Evolutionary conservation across 2,888 invertebrate genomes (phyloP), one percentile per base, ranked within the genome.

Genomic region (Volucella zonaria): DNA sequence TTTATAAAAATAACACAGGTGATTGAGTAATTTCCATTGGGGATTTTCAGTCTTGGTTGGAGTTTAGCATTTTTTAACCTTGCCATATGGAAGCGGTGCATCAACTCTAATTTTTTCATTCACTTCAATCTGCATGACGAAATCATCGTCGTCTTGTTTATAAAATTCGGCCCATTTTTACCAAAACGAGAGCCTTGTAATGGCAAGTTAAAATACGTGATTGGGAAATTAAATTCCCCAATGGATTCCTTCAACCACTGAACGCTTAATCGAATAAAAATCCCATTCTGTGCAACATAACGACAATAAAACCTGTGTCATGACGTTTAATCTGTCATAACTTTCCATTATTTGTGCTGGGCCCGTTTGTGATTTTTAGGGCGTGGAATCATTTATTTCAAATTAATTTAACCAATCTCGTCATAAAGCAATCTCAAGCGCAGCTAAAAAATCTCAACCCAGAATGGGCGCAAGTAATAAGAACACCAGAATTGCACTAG

Each of bases 401-500:
- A 71, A 79, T 82, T 79, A 70, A 82, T 64, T 56, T 45, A 40
- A 56, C 47, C 2, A 31, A 67, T 45, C 45, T 54, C 49, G 11
- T 31, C 15, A 14, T n/a, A 45, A 66, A 42, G 45, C 31, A 40
- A n/a, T 43, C 6, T 45, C 15, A 49, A 8, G 1, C 6, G 31
- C 14, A 58, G 45, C 1, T 9, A 49, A 6, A 40, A 8, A 40
- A 42, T 14, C 49, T 58, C 47, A 31, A n/a, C 56, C 11, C n/a
- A 87, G 15, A 66, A 92, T 92, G 92, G 92, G 92, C 40, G 91
- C 90, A 59, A 91, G 90, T 12, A 92, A 91, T 87, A 91, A 90
- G 85, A 92, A 87, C 70, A 90, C 91, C 3, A 88, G 89, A 71
- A 89, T 91, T 66, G 96, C 96, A 12, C 92, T 96, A 49, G 93